A percentile compares a stretch with the other conserved stretches of the same genome.
These are phyloP conservation scores for Sinosuthora webbiana DNA, from an alignment of 2,113 vertebrate genomes.

Conservation along the genomic window DNA sequence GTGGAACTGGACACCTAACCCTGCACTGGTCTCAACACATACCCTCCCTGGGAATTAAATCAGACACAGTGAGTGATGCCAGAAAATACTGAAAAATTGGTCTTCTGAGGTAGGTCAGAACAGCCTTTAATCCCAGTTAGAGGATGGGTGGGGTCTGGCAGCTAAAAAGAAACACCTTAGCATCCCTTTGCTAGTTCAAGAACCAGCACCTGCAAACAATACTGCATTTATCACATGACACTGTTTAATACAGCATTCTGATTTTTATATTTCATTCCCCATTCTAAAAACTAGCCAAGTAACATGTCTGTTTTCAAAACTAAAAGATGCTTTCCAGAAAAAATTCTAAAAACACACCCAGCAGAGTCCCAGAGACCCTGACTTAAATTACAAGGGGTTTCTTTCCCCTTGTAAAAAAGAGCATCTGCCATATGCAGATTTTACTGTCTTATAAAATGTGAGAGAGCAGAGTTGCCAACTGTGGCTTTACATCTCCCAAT, in stretches of 20 bases:
- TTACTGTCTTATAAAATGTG: conserved; percentile 21
- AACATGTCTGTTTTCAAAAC: conserved; percentile 4
- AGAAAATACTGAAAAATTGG: background rate
- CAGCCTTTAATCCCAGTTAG: background rate
- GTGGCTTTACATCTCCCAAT: background rate
- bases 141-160: background rate
- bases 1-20: background rate
- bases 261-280: conserved; percentile 9
- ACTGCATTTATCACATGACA: background rate
- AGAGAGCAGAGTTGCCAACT: conserved; percentile 5
- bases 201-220: background rate
- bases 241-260: background rate
- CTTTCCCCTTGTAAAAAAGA: conserved; percentile 36
- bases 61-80: background rate
- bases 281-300: conserved; percentile 15
- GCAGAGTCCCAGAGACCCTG: conserved; percentile 19
- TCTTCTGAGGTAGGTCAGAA: conserved; percentile 1
- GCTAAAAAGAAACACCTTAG: background rate
- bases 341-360: conserved; percentile 7
- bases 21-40: background rate
- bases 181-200: background rate
- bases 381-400: conserved; percentile 10
- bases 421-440: conserved; percentile 34
- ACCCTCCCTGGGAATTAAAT: background rate
- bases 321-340: conserved; percentile 22